Evolutionary conservation across 2,888 invertebrate species (phyloP), one percentile per base, ranked within the genome.

Genomic region (Chrysotoxum bicinctum): DNA sequence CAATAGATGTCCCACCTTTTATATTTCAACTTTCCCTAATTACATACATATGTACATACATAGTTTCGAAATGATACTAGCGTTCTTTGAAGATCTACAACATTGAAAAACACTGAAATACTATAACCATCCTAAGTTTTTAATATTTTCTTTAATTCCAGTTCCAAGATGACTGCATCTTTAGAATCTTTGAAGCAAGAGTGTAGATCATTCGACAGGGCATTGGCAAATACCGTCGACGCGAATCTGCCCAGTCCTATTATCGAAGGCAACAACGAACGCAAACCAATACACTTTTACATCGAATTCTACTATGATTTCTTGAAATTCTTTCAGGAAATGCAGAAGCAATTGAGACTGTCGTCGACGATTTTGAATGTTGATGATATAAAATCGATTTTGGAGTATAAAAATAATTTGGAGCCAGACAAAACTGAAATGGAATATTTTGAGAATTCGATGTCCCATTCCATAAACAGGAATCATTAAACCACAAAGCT

Each of bases 251-350:
- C 85, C 10, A 68, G 21, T 43, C 21, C 7, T 12, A 58, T 81
- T 14, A 5, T 85, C 6, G 69, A 85, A 43, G 81, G 85, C 32
- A n/a, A 50, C 35, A 10, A 30, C 9, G 26, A 21, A 1, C 54
- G 73, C 5, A 54, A 62, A 23, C 85, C 85, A 35, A 81, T 85
- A 12, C 16, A 45, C 23, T 77, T 64, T 23, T 81, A 73, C 43
- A 81, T 85, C n/a, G 85, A 81, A 10, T 21, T 85, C 2, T 85
- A 54, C 21, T 35, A 48, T 6, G 85, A 85, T 30, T 32, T 64
- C 1, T 50, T 62, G 0, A 73, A 76, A 7, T 77, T 56, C n/a
- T 73, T 81, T 30, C n/a, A 37, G 8, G 7, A 45, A 6, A 23
- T 30, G 9, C 68, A 69, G 10, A 69, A 69, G 12, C 45, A 73